Evolutionary conservation across 37 sponge, comb jelly and placozoan species (phyloP), one percentile per base, ranked within the genome.

Genomic region (Oopsacas minuta): DNA sequence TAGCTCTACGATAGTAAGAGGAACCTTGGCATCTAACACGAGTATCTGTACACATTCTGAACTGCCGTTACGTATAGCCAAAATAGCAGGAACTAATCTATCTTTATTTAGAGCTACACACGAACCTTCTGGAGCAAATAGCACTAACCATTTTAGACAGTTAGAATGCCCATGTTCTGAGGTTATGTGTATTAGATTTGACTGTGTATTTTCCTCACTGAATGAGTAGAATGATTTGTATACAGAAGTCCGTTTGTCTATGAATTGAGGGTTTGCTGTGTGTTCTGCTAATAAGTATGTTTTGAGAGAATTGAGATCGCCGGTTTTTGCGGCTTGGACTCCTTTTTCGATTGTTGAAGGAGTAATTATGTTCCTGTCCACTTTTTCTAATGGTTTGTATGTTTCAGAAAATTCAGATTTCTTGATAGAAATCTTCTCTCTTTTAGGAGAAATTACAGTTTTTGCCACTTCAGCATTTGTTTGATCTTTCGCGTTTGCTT

Each of bases 1-100:
- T 23, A 89, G 84, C 39, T 90, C 90, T 25, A 36, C 37, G 23
- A 93, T 91, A n/a, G 86, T 82, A 36, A 93, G 52, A 1, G 91
- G 88, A 0, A 90, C 89, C 0, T 83, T 83, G 10, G 81, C 88
- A 52, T 93, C 91, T 28, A 90, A 88, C 32, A 93, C 87, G 46
- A 93, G 83, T 85, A 88, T 90, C 49, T 89, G 87, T 17, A 93
- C 87, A 86, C 91, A 90, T 37, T 93, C 91, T 52, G 90, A 37
- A 38, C 88, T 88, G 1, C 93, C 91, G 32, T 86, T 86, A 89
- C 75, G 22, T 7, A 61, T 61, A 25, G 75, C 75, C 1, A 61
- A 34, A n/a, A 61, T 61, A 34, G 75, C 75, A 7, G 75, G 75
- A 25, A 61, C 75, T 34, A 61, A n/a, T 61, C 75, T 61, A 3